Evolutionary conservation across 2,113 vertebrate species (phyloP).

Genomic region (Neolamprologus cancellatus): DNA sequence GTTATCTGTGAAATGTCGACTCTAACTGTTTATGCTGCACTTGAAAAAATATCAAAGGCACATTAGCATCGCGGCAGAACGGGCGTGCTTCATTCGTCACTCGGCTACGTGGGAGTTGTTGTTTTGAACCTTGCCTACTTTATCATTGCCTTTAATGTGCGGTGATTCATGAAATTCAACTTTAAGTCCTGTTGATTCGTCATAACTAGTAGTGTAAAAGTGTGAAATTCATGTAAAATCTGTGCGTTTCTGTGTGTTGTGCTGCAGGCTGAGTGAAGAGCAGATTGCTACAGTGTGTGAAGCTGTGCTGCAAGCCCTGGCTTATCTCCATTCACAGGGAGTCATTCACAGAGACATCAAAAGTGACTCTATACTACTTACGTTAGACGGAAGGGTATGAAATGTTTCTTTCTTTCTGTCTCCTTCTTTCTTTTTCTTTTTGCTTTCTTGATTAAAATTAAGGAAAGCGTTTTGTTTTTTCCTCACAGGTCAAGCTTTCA

Average conservation of each 20-base stretch:
- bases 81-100: background rate
- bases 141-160: slow-evolving; percentile 2
- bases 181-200: background rate
- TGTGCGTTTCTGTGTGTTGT: background rate
- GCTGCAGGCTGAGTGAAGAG: slow-evolving; percentile 87
- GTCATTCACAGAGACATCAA: slow-evolving; percentile 99
- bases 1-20: background rate
- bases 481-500: slow-evolving; percentile 89
- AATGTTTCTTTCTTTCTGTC: background rate
- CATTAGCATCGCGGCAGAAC: background rate
- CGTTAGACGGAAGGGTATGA: slow-evolving; percentile 87
- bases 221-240: slow-evolving; percentile 29
- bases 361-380: slow-evolving; percentile 95
- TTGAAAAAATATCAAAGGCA: background rate
- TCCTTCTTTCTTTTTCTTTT: background rate
- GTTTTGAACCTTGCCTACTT: slow-evolving; percentile 13
- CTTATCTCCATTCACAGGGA: slow-evolving; percentile 94
- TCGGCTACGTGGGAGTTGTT: slow-evolving; percentile 23
- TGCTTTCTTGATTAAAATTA: background rate
- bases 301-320: slow-evolving; percentile 91
- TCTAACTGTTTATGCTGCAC: background rate
- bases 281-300: slow-evolving; percentile 98
- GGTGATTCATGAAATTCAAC: slow-evolving; percentile 31
- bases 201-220: background rate
- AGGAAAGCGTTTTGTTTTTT: background rate